These are phyloP conservation scores for Gymnodraco acuticeps DNA, from an alignment of 2,797 vertebrate genomes.

Conservation along the genomic window DNA sequence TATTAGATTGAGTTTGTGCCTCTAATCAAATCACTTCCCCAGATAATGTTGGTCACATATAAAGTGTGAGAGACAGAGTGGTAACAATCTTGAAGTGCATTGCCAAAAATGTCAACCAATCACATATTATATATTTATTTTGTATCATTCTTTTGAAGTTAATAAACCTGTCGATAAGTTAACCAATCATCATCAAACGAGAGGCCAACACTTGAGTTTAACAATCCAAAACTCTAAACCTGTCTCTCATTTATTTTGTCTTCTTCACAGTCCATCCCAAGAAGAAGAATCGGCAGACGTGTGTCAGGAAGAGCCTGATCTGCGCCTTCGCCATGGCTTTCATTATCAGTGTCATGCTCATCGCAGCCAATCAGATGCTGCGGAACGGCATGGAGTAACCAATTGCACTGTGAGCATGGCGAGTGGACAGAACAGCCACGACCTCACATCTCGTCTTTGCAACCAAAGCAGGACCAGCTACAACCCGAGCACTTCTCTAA, in stretches of 20 bases:
- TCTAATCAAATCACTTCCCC: neutral
- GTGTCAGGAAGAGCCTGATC: conserved; percentile 98
- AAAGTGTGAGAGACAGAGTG: neutral
- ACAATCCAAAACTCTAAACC: neutral
- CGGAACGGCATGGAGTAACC: conserved; percentile 98
- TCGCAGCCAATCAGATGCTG: conserved; percentile 99
- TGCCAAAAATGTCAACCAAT: neutral
- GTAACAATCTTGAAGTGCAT: neutral
- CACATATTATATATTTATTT: neutral
- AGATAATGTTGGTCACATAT: conserved; percentile 47
- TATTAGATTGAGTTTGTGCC: conserved; percentile 15
- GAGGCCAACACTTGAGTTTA: neutral
- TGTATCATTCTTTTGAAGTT: neutral
- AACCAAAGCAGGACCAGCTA: conserved; percentile 81
- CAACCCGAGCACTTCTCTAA: conserved; percentile 76
- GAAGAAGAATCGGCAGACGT: conserved; percentile 94
- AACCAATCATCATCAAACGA: neutral
- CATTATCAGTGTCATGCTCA: conserved; percentile 99
- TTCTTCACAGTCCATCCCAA: conserved; percentile 81
- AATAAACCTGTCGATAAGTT: neutral
- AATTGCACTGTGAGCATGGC: conserved; percentile 86
- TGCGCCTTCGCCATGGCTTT: conserved; percentile 99
- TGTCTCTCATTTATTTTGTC: neutral
- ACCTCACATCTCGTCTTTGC: conserved; percentile 79
- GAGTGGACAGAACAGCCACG: conserved; percentile 74